Percentiles rank a stretch among this genome's conserved stretches.
phyloP scores from a whole-genome alignment of 2,113 vertebrate genomes.

The Aepyceros melampus region DNA sequence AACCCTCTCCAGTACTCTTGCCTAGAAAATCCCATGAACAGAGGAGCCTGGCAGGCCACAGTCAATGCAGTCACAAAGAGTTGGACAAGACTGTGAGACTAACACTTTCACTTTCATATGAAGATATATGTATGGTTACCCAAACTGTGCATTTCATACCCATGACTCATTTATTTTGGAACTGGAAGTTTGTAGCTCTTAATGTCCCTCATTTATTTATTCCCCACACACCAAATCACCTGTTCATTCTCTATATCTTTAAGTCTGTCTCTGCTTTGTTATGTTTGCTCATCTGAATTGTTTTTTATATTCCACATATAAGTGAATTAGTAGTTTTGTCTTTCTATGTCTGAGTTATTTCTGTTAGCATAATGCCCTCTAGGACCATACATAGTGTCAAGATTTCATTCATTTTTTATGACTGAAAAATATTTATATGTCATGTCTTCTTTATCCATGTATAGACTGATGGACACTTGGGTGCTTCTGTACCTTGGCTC shows the following conservation, averaged over 20 bases:
- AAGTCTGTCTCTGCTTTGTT: neutral
- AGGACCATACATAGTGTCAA: neutral
- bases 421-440: neutral
- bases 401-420: neutral
- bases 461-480: neutral
- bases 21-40: neutral
- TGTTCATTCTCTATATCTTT: neutral
- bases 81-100: accelerated
- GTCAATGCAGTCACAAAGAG: neutral
- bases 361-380: neutral
- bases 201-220: neutral
- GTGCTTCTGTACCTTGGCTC: neutral
- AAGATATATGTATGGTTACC: neutral
- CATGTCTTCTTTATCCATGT: neutral
- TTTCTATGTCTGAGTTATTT: neutral
- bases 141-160: neutral
- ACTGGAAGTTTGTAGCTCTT: neutral
- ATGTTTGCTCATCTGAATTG: neutral
- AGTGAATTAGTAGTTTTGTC: neutral
- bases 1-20: neutral
- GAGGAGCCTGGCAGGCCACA: neutral
- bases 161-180: neutral
- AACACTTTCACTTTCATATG: neutral
- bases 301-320: neutral
- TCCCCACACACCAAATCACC: neutral